Base-by-base conservation (phyloP, 2,113 vertebrate species). In the Alligator mississippiensis region DNA sequence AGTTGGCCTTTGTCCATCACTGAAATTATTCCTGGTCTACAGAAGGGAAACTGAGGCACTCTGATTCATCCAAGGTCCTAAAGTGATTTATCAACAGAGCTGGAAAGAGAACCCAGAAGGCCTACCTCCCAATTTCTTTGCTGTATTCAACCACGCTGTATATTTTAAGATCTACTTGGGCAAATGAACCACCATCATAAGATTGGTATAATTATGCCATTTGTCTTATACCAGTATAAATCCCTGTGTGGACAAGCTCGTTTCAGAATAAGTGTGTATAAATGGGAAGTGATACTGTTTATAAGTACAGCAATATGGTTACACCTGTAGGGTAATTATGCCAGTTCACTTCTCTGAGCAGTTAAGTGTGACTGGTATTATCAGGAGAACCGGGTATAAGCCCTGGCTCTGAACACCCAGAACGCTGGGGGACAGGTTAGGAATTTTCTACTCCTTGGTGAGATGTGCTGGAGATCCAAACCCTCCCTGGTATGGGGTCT, bases 201-300 rank as follows among this genome's bases (percentile, higher is more conserved):
- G 12, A 66, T 16, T 28, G 63, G 12, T n/a, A 66, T 2, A 25
- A 66, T 66, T n/a, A 9, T 47, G 4, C 10, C 7, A 0, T 19
- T 11, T 3, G 0, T 34, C 4, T 34, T 24, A 0, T 2, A 2
- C 11, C 47, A 2, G 30, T n/a, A 15, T 10, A 47, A 4, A 0
- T 15, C 57, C 76, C 72, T 12, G 27, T 1, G 86, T 82, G 2
- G 21, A 5, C 57, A 10, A 89, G 1, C 22, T 0, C 0, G 0
- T 13, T 68, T 60, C 66, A 4, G 9, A 64, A 30, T 66, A 66
- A 66, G 64, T 66, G 28, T 66, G 27, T 17, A 66, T n/a, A 30
- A n/a, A 11, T n/a, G 79, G 1, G 24, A 58, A 13, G 58, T 5
- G 1, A 5, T 3, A 47, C 47, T 47, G 47, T 47, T 47, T 47